Base-by-base conservation (phyloP, 1,140 invertebrate species). In the Caerostris extrusa region DNA sequence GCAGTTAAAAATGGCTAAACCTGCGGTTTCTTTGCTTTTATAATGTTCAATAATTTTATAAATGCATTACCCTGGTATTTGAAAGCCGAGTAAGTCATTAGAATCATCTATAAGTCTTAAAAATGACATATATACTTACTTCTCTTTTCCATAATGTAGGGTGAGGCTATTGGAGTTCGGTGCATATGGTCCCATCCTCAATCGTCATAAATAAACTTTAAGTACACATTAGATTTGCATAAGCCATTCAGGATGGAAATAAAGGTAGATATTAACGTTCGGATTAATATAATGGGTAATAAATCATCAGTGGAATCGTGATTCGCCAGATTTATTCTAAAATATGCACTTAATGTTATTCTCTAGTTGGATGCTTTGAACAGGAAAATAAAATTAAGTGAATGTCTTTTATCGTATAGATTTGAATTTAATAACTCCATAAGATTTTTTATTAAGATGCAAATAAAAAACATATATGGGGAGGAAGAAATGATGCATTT, bases 201-300 rank as follows among this genome's bases (percentile, higher is more conserved):
- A 19, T 69, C n/a, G 67, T 69, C 67, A 69, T 69, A 69, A 69
- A 69, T 69, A 69, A 69, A 19, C 67, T 69, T 69, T 69, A 69
- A 69, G 67, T 69, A n/a, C 67, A 19, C 67, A 69, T 69, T 69
- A 69, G 67, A 69, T 69, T 69, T 69, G 67, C 67, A 69, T 69
- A 69, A 69, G 67, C 67, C 67, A 69, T 69, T 69, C 67, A 69
- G 67, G 67, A 69, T 69, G 67, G 67, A 69, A 69, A 69, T 69
- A 69, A 69, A 69, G 67, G 67, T 69, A 69, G n/a, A 69, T 69
- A 69, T 69, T 69, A 69, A 19, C 67, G 17, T 69, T 69, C 67
- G n/a, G 67, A 69, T 69, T 69, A 69, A 69, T 69, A 69, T 69
- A 69, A 69, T 69, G 67, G 17, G 19, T 69, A n/a, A 19, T 69